phyloP scores from a whole-genome alignment of 2,888 invertebrate genomes.

The Limenitis camilla region DNA sequence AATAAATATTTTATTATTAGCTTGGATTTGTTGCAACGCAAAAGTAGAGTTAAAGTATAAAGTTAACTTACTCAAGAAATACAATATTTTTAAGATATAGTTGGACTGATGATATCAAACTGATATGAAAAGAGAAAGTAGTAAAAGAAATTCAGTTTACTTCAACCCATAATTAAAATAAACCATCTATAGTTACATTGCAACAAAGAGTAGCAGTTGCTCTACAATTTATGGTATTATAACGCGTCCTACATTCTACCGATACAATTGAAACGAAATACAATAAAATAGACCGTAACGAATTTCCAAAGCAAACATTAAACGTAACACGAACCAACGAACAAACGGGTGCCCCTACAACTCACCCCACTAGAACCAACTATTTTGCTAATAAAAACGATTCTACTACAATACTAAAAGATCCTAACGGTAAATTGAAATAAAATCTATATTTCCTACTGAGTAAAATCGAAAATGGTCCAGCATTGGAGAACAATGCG shows the following conservation, averaged over 20 bases:
- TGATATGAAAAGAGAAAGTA: too few relatives aligned
- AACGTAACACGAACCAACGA: conserved; percentile 55
- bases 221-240: conserved; percentile 9
- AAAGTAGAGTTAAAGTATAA: too few relatives aligned
- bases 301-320: conserved; percentile 73
- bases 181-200: not conserved
- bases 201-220: not conserved
- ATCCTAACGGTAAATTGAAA: conserved; percentile 1
- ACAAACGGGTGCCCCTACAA: conserved; percentile 58
- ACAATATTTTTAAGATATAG: too few relatives aligned
- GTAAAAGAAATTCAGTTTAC: too few relatives aligned
- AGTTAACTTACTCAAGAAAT: too few relatives aligned
- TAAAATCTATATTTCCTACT: conserved; percentile 20
- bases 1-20: too few relatives aligned
- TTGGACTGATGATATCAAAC: too few relatives aligned
- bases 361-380: conserved; percentile 8
- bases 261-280: conserved; percentile 26
- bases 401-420: conserved; percentile 1
- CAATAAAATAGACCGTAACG: conserved; percentile 64
- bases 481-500: conserved; percentile 44
- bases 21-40: too few relatives aligned
- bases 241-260: conserved; percentile 16
- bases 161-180: not conserved
- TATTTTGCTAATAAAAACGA: not conserved
- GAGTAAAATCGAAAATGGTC: conserved; percentile 28